Percentiles rank a stretch among this genome's conserved stretches.
These are phyloP conservation scores for Phragmatobia fuliginosa DNA, from an alignment of 2,888 invertebrate genomes.

Conservation along the genomic window DNA sequence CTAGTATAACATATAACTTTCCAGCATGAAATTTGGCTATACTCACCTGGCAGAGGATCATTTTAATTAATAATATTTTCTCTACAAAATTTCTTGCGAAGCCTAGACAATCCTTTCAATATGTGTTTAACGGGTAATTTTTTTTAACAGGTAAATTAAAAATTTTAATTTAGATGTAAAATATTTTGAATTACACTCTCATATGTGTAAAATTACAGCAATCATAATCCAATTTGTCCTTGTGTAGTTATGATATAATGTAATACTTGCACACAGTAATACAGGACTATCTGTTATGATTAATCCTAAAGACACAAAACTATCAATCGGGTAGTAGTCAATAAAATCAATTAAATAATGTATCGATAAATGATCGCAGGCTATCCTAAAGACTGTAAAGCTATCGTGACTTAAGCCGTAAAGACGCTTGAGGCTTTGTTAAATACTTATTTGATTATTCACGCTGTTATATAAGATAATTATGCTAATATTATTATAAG, in stretches of 20 bases:
- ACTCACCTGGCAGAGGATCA: neutral
- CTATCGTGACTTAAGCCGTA: neutral
- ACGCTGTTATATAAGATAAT: neutral
- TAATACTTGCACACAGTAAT: no score
- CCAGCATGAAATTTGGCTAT: neutral
- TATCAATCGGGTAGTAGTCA: neutral
- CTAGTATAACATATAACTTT: no score
- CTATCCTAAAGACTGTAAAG: neutral
- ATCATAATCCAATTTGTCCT: no score
- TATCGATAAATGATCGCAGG: neutral
- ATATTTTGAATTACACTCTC: neutral
- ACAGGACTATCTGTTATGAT: neutral
- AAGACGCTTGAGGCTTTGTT: neutral
- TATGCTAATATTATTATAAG: constrained; percentile 3
- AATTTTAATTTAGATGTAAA: neutral
- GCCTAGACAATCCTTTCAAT: neutral
- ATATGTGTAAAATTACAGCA: neutral
- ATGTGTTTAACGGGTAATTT: no score
- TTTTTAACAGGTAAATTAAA: no score
- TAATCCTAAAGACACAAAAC: neutral
- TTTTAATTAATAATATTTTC: neutral
- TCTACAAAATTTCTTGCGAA: neutral
- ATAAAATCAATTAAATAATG: neutral
- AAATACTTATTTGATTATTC: neutral
- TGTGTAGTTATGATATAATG: no score